Percentiles rank a stretch among this genome's conserved stretches.
phyloP scores from a whole-genome alignment of 1,140 invertebrate species.

The Neelides sp. region DNA sequence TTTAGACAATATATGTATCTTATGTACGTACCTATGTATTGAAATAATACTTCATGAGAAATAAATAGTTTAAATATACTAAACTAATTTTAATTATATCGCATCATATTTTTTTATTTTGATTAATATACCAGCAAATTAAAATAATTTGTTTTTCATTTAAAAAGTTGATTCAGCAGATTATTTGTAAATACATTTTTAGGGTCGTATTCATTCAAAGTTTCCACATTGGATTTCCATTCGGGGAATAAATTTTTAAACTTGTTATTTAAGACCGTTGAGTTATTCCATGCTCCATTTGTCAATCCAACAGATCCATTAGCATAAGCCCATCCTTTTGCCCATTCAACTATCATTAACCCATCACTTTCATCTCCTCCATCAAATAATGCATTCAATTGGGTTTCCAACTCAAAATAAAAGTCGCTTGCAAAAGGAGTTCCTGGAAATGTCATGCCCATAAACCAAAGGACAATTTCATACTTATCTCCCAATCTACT shows the following conservation, averaged over 20 bases:
- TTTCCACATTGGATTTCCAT: conserved; percentile 3
- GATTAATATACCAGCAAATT: no score
- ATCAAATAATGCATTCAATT: conserved; percentile 5
- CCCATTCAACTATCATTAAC: conserved; percentile 18
- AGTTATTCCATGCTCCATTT: neutral
- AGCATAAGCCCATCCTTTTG: conserved; percentile 16
- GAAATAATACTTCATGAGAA: no score
- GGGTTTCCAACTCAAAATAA: conserved; percentile 10
- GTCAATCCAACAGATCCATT: no score
- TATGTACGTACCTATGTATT: no score
- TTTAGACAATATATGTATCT: no score
- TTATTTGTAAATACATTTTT: conserved; percentile 8
- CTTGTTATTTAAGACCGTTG: neutral
- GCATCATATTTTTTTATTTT: no score
- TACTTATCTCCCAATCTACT: neutral
- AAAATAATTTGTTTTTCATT: no score
- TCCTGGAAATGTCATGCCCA: conserved; percentile 5
- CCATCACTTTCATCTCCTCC: neutral
- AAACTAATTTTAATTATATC: no score
- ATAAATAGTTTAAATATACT: no score
- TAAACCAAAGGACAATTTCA: conserved; percentile 15
- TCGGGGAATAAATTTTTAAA: neutral
- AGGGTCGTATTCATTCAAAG: conserved; percentile 17
- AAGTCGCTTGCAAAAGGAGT: conserved; percentile 11
- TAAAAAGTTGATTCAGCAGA: no score